Conservation (phyloP, 1,140 invertebrate genomes). For the Philopotamus ludificatus region DNA sequence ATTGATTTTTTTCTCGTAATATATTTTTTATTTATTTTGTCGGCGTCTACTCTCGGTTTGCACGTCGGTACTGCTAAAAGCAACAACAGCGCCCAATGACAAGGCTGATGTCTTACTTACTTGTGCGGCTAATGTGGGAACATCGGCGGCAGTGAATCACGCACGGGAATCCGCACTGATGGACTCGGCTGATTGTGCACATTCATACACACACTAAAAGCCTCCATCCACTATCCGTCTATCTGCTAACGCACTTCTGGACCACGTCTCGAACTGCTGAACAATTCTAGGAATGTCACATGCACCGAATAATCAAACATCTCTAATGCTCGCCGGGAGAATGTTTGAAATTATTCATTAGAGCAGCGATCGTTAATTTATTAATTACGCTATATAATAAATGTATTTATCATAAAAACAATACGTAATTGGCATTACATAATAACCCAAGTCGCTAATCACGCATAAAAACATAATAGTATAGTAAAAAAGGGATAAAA, state of each 20-base stretch:
- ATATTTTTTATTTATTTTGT: not conserved
- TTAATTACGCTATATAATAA: too few relatives aligned
- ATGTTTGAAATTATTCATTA: too few relatives aligned
- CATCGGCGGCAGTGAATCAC: conserved; percentile 30
- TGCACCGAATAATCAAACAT: too few relatives aligned
- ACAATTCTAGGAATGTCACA: not conserved
- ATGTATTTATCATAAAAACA: too few relatives aligned
- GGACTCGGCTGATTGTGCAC: conserved; percentile 14
- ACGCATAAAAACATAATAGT: too few relatives aligned
- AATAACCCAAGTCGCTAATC: too few relatives aligned
- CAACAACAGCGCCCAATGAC: conserved; percentile 37
- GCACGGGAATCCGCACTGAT: conserved; percentile 24
- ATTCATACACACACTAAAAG: conserved; percentile 23
- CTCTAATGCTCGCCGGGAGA: too few relatives aligned
- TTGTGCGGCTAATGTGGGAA: conserved; percentile 38
- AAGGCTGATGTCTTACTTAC: conserved; percentile 39
- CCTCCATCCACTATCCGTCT: conserved; percentile 3
- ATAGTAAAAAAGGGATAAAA: too few relatives aligned
- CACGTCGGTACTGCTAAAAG: conserved; percentile 29
- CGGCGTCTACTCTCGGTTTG: not conserved
- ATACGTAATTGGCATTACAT: too few relatives aligned
- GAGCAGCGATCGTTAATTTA: too few relatives aligned
- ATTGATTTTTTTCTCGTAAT: not conserved
- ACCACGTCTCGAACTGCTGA: not conserved
- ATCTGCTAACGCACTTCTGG: not conserved